These are phyloP conservation scores for Brachypalpus laphriformis DNA, from an alignment of 2,888 invertebrate genomes.

Conservation along the genomic window DNA sequence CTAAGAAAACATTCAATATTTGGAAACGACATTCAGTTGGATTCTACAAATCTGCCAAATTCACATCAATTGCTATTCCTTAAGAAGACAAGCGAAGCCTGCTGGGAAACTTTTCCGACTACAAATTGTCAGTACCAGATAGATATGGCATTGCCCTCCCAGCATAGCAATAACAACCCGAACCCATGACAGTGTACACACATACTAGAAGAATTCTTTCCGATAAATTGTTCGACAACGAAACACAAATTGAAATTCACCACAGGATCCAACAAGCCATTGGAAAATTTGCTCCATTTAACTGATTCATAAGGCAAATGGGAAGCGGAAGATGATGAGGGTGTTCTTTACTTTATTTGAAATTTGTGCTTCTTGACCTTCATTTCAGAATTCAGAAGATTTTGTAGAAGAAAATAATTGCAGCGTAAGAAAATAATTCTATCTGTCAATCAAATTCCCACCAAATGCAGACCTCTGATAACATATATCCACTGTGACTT, in stretches of 20 bases:
- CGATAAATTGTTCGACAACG: conserved; percentile 5
- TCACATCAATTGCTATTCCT: conserved; percentile 4
- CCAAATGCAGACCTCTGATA: too few relatives aligned
- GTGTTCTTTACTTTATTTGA: too few relatives aligned
- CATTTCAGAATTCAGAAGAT: too few relatives aligned
- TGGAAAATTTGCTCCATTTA: conserved; percentile 3
- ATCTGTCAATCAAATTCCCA: not conserved
- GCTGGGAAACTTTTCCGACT: conserved; percentile 4
- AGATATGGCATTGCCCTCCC: not conserved
- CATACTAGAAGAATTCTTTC: not conserved
- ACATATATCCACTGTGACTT: not conserved
- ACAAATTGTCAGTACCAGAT: not conserved
- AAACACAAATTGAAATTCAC: conserved; percentile 30
- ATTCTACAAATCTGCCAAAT: not conserved
- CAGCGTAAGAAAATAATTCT: not conserved
- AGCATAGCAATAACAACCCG: not conserved
- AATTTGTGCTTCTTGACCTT: too few relatives aligned
- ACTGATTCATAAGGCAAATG: conserved; percentile 13
- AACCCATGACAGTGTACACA: conserved; percentile 8
- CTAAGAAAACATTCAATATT: conserved; percentile 3
- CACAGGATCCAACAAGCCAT: conserved; percentile 12
- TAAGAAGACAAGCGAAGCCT: not conserved
- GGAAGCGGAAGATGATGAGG: too few relatives aligned
- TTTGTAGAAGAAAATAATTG: too few relatives aligned
- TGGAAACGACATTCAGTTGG: conserved; percentile 18